Conservation (phyloP, 2,113 vertebrate genomes). For the Istiophorus platypterus region DNA sequence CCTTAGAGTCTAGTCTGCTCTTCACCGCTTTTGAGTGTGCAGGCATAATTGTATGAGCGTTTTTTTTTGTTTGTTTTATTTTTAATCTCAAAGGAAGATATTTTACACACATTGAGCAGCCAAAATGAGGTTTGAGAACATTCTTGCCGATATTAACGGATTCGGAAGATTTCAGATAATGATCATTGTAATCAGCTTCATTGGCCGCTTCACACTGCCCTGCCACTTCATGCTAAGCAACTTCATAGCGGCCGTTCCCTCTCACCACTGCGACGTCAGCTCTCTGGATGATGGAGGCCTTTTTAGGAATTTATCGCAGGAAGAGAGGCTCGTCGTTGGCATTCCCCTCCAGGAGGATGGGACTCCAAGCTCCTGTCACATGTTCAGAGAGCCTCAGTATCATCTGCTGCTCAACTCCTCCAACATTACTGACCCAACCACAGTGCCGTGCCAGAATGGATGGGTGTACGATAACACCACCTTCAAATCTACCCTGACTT, state of each 20-base stretch:
- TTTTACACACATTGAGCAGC: background rate
- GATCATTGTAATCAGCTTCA: constrained; percentile 80
- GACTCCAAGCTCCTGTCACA: constrained; percentile 85
- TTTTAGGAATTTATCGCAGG: constrained; percentile 83
- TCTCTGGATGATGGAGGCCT: constrained; percentile 64
- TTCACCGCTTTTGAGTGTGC: background rate
- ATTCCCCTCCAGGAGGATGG: constrained; percentile 84
- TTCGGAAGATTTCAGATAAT: constrained; percentile 89
- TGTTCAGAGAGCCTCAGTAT: constrained; percentile 85
- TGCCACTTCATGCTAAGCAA: constrained; percentile 90
- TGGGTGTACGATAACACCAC: constrained; percentile 89
- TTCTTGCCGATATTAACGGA: constrained; percentile 85
- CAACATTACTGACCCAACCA: constrained; percentile 39
- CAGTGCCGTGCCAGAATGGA: constrained; percentile 85
- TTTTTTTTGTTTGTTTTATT: background rate
- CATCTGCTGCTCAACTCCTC: constrained; percentile 85
- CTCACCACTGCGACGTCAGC: constrained; percentile 86
- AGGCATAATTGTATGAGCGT: background rate
- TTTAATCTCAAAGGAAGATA: constrained; percentile 4
- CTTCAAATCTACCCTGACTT: constrained; percentile 89
- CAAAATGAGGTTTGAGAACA: constrained; percentile 84
- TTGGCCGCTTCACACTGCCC: constrained; percentile 84
- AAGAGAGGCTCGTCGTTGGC: constrained; percentile 79
- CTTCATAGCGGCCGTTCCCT: constrained; percentile 86
- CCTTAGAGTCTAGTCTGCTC: background rate